phyloP scores from a whole-genome alignment of 2,113 vertebrate species.

The Cephalopholis sonnerati region DNA sequence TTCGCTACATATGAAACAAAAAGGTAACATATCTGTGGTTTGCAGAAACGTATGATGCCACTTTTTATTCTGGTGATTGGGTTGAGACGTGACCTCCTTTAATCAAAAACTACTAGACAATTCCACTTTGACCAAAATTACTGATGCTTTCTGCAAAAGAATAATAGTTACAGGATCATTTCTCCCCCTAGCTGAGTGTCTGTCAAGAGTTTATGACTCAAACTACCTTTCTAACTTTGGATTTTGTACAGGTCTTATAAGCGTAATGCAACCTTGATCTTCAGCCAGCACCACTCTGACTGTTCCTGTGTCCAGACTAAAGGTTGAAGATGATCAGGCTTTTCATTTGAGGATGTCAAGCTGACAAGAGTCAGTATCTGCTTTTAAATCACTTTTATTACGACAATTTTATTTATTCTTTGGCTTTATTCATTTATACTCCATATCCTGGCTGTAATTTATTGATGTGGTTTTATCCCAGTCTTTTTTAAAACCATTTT shows the following conservation, averaged over 20 bases:
- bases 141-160: not conserved
- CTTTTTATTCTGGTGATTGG: no score
- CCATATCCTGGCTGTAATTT: not conserved
- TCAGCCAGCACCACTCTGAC: not conserved
- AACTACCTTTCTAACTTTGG: not conserved
- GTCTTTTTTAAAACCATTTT: not conserved
- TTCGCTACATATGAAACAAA: no score
- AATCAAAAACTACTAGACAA: not conserved
- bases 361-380: not conserved
- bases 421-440: not conserved
- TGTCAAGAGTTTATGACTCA: not conserved
- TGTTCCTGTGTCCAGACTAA: not conserved
- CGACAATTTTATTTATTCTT: not conserved
- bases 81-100: no score
- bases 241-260: not conserved
- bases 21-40: no score
- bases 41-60: no score
- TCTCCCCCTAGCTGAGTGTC: not conserved
- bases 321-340: not conserved
- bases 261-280: not conserved
- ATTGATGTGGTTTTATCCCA: not conserved
- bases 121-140: not conserved
- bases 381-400: slow-evolving; percentile 5
- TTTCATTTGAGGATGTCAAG: not conserved
- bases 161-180: not conserved